Evolutionary conservation across 2,113 vertebrate genomes (phyloP), one percentile per base, ranked within the genome.

Genomic region (Addax nasomaculatus): DNA sequence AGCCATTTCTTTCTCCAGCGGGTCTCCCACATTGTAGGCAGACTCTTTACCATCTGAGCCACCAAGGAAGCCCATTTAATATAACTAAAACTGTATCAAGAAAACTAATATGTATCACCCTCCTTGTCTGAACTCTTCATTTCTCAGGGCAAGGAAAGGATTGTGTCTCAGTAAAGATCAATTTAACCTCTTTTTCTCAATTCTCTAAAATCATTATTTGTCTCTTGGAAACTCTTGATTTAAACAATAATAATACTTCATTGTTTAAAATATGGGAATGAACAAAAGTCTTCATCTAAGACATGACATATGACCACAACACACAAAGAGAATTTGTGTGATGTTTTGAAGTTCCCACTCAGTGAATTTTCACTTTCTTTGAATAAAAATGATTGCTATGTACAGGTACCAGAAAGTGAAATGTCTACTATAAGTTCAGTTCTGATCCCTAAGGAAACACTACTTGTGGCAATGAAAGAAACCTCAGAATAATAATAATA

Each of bases 331-430:
- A 95, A 93, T 29, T 94, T 94, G 62, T 53, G 5, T 84, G 8
- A 93, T 51, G 17, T 86, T 95, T 86, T 39, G 57, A 92, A 93
- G 29, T 96, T 91, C n/a, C n/a, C 73, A 96, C 93, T 89, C 73
- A 93, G 64, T 43, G 62, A 49, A 92, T 92, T 87, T 96, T 84
- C 15, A 95, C 51, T 85, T 53, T 94, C 58, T 78, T 64, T 80
- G 47, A 15, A 96, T 23, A 90, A 96, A 96, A 87, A 51, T 64
- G 39, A 95, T 55, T 89, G 67, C 89, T 43, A 93, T 3, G 12
- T 67, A 85, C 33, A 85, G 58, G 11, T 25, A 89, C 6, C 36
- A 73, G 6, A 47, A 93, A 84, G 9, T 19, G 23, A 67, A 84
- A 96, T 70, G 23, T 85, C 55, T 91, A 70, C 29, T 45, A 14